These are phyloP conservation scores for Zosterops hypoxanthus DNA, from an alignment of 2,113 vertebrate genomes.

Conservation along the genomic window DNA sequence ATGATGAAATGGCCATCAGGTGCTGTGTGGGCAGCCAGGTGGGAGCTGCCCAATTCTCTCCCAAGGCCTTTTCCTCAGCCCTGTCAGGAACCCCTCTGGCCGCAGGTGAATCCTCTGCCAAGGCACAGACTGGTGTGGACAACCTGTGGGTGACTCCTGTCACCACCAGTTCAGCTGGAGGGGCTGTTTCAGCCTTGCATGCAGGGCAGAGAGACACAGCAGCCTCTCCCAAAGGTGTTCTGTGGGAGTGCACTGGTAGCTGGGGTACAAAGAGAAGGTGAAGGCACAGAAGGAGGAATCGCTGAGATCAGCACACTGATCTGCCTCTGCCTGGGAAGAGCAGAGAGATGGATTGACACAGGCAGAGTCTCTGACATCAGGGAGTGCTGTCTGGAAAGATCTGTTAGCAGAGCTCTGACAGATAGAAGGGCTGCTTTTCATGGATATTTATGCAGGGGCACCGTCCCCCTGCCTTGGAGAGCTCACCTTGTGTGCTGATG, in stretches of 20 bases:
- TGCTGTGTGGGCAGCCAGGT: not conserved
- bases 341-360: not conserved
- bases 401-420: not conserved
- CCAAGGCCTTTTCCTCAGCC: not conserved
- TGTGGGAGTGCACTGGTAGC: accelerated
- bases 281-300: not conserved
- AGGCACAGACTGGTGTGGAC: too few relatives aligned
- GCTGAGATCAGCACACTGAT: not conserved
- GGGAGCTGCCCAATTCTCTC: not conserved
- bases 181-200: not conserved
- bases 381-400: not conserved
- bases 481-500: not conserved
- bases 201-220: not conserved
- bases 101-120: not conserved
- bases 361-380: not conserved
- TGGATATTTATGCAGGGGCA: not conserved
- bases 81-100: not conserved
- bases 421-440: not conserved
- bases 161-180: not conserved
- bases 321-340: not conserved
- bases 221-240: not conserved
- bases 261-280: not conserved
- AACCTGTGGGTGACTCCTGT: not conserved
- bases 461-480: not conserved
- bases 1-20: not conserved